phyloP scores from a whole-genome alignment of 2,113 vertebrate species.

The Dipodomys stephensi region DNA sequence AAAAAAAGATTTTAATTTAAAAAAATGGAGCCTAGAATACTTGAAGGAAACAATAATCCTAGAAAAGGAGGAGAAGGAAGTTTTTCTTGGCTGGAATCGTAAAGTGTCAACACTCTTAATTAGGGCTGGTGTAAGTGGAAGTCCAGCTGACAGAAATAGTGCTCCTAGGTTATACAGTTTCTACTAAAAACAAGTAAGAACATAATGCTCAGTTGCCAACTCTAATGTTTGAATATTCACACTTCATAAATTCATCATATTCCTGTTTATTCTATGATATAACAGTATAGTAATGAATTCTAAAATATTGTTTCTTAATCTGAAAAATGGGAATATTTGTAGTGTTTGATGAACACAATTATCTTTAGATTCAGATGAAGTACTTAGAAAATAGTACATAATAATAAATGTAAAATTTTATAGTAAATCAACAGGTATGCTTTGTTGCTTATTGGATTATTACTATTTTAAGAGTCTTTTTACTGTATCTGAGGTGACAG shows the following conservation, averaged over 20 bases:
- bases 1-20: not conserved
- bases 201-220: too few relatives aligned
- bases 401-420: not conserved
- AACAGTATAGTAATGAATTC: accelerated
- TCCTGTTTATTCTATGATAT: not conserved
- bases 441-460: not conserved
- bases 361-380: not conserved
- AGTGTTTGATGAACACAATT: not conserved
- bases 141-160: not conserved
- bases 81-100: not conserved
- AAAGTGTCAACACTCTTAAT: accelerated
- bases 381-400: not conserved
- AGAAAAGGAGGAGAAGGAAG: not conserved
- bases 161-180: not conserved
- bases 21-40: not conserved
- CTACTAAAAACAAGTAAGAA: not conserved
- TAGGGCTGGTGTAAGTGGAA: not conserved
- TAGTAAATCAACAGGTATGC: not conserved
- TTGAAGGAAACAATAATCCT: not conserved
- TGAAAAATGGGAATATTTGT: not conserved
- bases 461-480: not conserved
- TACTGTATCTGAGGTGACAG: not conserved
- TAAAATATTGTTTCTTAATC: not conserved
- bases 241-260: not conserved
- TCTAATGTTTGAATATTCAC: not conserved